Conservation (phyloP, 2,888 invertebrate genomes). For the Perdita meconis region DNA sequence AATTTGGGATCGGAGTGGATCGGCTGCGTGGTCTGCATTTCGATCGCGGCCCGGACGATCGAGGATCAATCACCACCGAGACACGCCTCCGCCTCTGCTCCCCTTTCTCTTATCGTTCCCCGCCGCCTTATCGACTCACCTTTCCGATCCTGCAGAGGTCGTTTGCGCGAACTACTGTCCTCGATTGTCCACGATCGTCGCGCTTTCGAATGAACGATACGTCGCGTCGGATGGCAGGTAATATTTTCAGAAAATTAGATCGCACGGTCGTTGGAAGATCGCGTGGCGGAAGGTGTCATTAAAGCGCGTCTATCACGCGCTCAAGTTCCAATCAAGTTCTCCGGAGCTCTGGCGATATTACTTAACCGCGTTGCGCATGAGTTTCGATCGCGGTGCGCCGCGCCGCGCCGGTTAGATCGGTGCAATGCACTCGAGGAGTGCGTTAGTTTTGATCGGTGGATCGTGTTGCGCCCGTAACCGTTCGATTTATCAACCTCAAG, state of each 20-base stretch:
- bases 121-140: slow-evolving; percentile 32
- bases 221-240: slow-evolving; percentile 24
- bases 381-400: background rate
- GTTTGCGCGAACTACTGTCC: no score
- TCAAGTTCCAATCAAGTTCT: slow-evolving; percentile 24
- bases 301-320: slow-evolving; percentile 32
- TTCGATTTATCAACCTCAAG: slow-evolving; percentile 65
- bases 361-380: slow-evolving; percentile 2
- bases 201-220: background rate
- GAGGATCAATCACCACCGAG: slow-evolving; percentile 57
- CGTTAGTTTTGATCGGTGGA: slow-evolving; percentile 52
- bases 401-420: background rate
- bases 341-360: background rate
- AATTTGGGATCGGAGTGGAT: slow-evolving; percentile 67
- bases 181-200: background rate
- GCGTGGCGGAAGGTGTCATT: slow-evolving; percentile 31
- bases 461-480: slow-evolving; percentile 60
- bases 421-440: background rate
- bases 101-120: slow-evolving; percentile 23
- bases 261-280: no score
- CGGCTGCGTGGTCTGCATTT: slow-evolving; percentile 74
- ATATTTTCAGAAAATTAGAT: slow-evolving; percentile 40
- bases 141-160: no score
- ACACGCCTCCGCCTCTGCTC: slow-evolving; percentile 51
- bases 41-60: slow-evolving; percentile 62